These are phyloP conservation scores for Cyrtodaria siliqua DNA, from an alignment of 2,888 invertebrate species.

Conservation along the genomic window DNA sequence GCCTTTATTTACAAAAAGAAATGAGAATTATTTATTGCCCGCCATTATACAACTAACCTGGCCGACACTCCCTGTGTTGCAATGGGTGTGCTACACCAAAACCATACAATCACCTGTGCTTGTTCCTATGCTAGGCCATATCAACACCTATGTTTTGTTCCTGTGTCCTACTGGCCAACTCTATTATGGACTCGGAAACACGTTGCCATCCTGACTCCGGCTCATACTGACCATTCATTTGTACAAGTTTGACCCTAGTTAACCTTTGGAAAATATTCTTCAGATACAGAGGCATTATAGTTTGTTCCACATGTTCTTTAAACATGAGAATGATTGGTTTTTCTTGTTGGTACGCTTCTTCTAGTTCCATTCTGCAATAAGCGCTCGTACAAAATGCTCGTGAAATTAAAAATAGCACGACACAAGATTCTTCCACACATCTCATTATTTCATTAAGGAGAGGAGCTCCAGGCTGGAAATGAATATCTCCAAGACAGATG, in stretches of 20 bases:
- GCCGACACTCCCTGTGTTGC: no score
- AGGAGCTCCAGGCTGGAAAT: background rate
- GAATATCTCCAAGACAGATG: background rate
- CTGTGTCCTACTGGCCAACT: no score
- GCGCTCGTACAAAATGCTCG: background rate
- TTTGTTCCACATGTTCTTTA: background rate
- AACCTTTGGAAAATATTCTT: background rate
- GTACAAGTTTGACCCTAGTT: background rate
- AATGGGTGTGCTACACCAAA: no score
- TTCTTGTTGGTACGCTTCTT: conserved; percentile 4
- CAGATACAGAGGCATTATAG: background rate
- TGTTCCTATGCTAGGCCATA: no score
- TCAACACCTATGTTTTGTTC: no score
- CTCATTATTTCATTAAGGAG: background rate
- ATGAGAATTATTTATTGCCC: no score
- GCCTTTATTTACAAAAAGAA: no score
- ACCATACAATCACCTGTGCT: no score
- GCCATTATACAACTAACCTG: no score
- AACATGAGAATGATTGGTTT: conserved; percentile 2
- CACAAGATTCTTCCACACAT: background rate
- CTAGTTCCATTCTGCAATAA: background rate
- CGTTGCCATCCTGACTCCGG: no score
- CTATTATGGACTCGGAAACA: no score
- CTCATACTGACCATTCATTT: background rate
- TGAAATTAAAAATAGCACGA: background rate